Evolutionary conservation across 2,113 vertebrate genomes (phyloP), one percentile per base, ranked within the genome.

Genomic region (Burhinus oedicnemus): DNA sequence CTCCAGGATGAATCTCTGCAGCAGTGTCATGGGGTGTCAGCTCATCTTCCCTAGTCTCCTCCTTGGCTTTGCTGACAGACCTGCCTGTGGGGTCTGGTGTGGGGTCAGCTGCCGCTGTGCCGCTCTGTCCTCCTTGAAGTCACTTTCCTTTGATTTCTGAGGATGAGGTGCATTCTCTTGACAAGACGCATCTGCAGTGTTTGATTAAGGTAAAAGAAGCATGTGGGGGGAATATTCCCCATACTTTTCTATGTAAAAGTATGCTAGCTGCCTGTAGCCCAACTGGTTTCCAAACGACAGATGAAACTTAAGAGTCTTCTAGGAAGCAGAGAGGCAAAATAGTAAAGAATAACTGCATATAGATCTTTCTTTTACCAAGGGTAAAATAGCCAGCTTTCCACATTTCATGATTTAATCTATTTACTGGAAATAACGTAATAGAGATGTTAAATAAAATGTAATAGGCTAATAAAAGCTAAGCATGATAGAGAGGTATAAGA

Each of bases 121-220:
- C 30, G 82, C 89, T 86, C 21, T 80, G 91, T 91, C 96, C 94
- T 96, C 93, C 93, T 96, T 81, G 68, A 52, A 97, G 97, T 95
- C 96, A 94, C 94, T 96, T 97, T 58, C 87, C 93, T 91, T 94
- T 96, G 91, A 97, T 97, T 97, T 91, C 95, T 77, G 84, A 90
- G 96, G 75, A 17, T 68, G 97, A 94, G 97, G 93, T 96, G 87
- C 94, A 52, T 90, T 83, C 95, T 94, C 91, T 88, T 97, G 96
- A 97, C 97, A 97, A 94, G 94, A 96, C 86, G 94, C 97, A 97
- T 96, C 97, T 97, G 94, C 93, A 75, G 84, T 78, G 75, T 77
- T 92, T 88, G 96, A 95, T 97, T 95, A 95, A 89, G 93, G 89
- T 76, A 93, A 95, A 74, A 83, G 54, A 71, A 71, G 54, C 2